Evolutionary conservation across 2,113 vertebrate species (phyloP), one percentile per base, ranked within the genome.

Genomic region (Coreoperca whiteheadi): DNA sequence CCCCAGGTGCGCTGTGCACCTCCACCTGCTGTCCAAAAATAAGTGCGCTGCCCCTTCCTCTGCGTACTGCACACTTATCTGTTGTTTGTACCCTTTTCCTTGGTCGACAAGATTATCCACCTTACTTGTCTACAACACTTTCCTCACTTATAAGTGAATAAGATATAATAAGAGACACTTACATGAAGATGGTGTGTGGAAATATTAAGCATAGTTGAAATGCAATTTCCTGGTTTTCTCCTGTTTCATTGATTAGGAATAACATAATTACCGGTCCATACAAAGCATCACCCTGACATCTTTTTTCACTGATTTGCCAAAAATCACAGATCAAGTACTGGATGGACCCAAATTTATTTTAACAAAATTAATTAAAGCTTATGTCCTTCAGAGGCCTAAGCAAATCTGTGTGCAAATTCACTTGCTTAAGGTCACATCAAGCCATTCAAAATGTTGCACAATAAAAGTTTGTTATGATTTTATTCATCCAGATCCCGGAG

Each of bases 11-110:
- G 4, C 12, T 69, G 68, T 70, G 67, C 37, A 84, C 77, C 59
- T 81, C 72, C 84, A 90, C 81, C 85, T 87, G 82, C 50, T 67
- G 74, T 83, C 75, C 64, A 75, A 81, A 89, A 74, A 77, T 84
- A 89, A 88, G 63, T 77, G 74, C 11, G 5, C 67, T 39, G 48
- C 61, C 51, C 37, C 77, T 74, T 59, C 67, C 28, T 72, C 57
- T 72, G 73, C 67, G 6, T 74, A 39, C 51, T 74, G 21, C 25
- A 72, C 8, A 37, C 60, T 75, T 63, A 78, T 70, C 57, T 66
- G 23, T 23, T 81, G 56, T 80, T 70, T 30, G n/a, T 66, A 16
- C 14, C 8, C 1, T 69, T 39, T 11, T 21, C 7, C 21, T 53
- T 37, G 10, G 59, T 20, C 54, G 30, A 61, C 67, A 70, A 54